Evolutionary conservation across 1,140 invertebrate species (phyloP).

Genomic region (Chironomus striatipennis): DNA sequence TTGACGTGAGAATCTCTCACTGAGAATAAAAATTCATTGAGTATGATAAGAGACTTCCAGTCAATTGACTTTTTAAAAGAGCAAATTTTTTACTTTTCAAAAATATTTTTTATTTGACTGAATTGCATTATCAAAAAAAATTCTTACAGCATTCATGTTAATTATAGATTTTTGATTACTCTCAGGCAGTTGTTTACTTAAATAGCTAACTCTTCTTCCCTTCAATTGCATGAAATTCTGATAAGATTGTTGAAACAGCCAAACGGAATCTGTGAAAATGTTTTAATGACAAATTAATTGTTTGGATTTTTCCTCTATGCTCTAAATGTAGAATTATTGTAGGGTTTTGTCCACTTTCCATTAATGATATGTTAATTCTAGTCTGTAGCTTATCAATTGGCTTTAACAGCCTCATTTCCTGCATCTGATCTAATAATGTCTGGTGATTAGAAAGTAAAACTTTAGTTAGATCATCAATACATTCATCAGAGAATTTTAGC

Average conservation of each 20-base stretch:
- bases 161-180: too few relatives aligned
- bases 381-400: not conserved
- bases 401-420: not conserved
- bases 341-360: not conserved
- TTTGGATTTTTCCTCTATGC: not conserved
- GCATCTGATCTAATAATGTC: not conserved
- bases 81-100: too few relatives aligned
- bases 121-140: too few relatives aligned
- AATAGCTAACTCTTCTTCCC: not conserved
- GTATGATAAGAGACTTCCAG: too few relatives aligned
- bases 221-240: not conserved
- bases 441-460: not conserved
- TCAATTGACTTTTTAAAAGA: too few relatives aligned
- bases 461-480: not conserved
- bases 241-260: not conserved
- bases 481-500: not conserved
- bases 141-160: too few relatives aligned
- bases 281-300: not conserved
- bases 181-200: too few relatives aligned
- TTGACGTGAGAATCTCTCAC: too few relatives aligned
- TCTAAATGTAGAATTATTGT: not conserved
- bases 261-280: slow-evolving; percentile 9
- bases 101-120: too few relatives aligned
- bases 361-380: not conserved
- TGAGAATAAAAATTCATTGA: too few relatives aligned